A percentile compares a stretch with the other conserved stretches of the same genome.
Evolutionary conservation across 1,140 invertebrate species (phyloP).

Genomic region (Diplogasteroides magnus): DNA sequence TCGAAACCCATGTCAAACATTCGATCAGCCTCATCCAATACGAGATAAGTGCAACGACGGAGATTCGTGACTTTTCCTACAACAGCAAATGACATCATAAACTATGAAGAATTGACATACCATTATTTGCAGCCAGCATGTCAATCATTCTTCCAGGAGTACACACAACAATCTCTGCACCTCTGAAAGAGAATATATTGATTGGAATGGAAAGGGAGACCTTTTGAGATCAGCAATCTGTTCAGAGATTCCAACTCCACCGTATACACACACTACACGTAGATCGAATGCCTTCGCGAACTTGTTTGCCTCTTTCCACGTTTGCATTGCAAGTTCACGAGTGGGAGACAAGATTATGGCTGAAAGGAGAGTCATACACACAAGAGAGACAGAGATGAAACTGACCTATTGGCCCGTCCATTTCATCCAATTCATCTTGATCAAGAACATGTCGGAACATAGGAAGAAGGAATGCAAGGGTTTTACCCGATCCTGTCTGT

Average conservation of each 20-base stretch:
- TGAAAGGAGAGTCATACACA: no score
- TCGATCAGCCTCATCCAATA: slow-evolving; percentile 94
- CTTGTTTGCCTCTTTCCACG: slow-evolving; percentile 90
- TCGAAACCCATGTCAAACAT: slow-evolving; percentile 99
- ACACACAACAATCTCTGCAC: slow-evolving; percentile 96
- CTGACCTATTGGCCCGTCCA: slow-evolving; percentile 84
- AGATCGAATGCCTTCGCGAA: slow-evolving; percentile 81
- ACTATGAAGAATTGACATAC: slow-evolving; percentile 55
- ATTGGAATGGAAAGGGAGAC: no score
- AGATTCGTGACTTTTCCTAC: slow-evolving; percentile 85
- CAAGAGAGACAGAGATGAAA: no score
- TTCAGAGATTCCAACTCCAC: slow-evolving; percentile 92
- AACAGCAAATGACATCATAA: slow-evolving; percentile 30
- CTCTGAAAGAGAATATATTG: no score
- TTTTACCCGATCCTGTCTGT: slow-evolving; percentile 92
- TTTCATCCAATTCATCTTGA: slow-evolving; percentile 83
- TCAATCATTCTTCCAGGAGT: slow-evolving; percentile 99
- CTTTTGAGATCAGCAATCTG: slow-evolving; percentile 95
- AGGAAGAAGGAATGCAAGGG: slow-evolving; percentile 90
- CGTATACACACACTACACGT: slow-evolving; percentile 91
- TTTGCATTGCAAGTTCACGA: slow-evolving; percentile 95
- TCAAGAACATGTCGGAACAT: slow-evolving; percentile 97
- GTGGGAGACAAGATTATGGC: slow-evolving; percentile 93
- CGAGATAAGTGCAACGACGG: slow-evolving; percentile 86
- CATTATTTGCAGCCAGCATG: slow-evolving; percentile 95